A percentile compares a stretch with the other conserved stretches of the same genome.
Evolutionary conservation across 2,113 vertebrate genomes (phyloP).

Genomic region (Prolemur simus): DNA sequence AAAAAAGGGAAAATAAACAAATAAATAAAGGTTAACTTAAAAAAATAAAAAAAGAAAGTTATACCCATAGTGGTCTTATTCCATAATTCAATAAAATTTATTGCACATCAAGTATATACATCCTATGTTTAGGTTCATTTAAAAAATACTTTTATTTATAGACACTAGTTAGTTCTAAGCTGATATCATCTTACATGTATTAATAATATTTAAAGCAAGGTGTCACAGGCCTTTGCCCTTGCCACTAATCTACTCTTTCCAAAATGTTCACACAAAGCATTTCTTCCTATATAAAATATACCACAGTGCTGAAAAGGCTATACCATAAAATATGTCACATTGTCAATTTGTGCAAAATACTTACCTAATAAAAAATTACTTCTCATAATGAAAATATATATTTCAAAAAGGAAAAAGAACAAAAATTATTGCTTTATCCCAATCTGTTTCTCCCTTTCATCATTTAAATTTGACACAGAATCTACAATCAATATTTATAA

Average conservation of each 20-base stretch:
- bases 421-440: not conserved
- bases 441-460: not conserved
- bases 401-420: conserved; percentile 21
- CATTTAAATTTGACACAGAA: not conserved
- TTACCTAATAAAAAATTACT: not conserved
- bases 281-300: conserved; percentile 4
- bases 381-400: not conserved
- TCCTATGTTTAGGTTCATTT: not conserved
- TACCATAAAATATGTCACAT: not conserved
- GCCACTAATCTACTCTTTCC: not conserved
- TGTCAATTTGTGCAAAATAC: not conserved
- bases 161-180: not conserved
- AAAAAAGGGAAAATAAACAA: too few species aligned
- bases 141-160: not conserved
- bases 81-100: not conserved
- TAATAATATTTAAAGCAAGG: not conserved
- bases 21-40: too few species aligned
- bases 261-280: not conserved
- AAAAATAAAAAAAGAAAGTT: not conserved
- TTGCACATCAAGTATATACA: not conserved
- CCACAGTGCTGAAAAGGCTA: not conserved
- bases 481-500: conserved; percentile 17
- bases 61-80: not conserved
- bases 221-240: not conserved
- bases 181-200: not conserved